Base-by-base conservation (phyloP, 2,888 invertebrate species). In the Eristalis intricaria region DNA sequence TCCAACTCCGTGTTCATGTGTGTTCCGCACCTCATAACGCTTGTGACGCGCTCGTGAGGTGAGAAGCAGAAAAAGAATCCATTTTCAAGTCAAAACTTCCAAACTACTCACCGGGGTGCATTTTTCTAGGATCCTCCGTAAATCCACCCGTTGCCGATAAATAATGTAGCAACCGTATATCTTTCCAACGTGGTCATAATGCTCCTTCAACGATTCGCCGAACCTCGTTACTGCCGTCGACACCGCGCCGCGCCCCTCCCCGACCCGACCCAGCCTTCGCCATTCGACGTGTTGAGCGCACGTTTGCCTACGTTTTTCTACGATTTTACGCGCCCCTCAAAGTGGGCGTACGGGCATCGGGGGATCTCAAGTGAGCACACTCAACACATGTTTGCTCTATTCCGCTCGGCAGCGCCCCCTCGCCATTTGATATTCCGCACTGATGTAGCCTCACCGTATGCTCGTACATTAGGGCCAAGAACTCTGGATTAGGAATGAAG, bases 381-480 rank as follows among this genome's bases (percentile, higher is more conserved):
- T 68, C 76, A 87, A 87, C 87, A 87, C 83, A 87, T 83, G 87
- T 87, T 87, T 87, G 79, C 87, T 68, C 43, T 78, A 66, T 73
- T 77, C 26, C 71, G 74, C 35, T 3, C 32, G 60, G 63, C 56
- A 64, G 66, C 63, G 32, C 32, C 32, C 64, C 69, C 69, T 29
- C 77, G 80, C 77, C 82, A 86, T 86, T 82, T 70, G 38, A 74
- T 82, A 86, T 86, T 86, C 87, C 60, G 56, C 76, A 83, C 74
- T 76, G 87, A 82, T 79, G 87, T 80, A 83, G 87, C 76, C 75
- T 79, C 73, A 64, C 79, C 83, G 43, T 80, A 83, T 66, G 68
- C 83, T 73, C 83, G 58, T 87, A 73, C 71, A 73, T 84, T 87
- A 76, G 75, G 58, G 61, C 43, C 50, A 78, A 64, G 76, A 84